These are phyloP conservation scores for Cryptocephalus primarius DNA, from an alignment of 2,888 invertebrate genomes.

Conservation along the genomic window DNA sequence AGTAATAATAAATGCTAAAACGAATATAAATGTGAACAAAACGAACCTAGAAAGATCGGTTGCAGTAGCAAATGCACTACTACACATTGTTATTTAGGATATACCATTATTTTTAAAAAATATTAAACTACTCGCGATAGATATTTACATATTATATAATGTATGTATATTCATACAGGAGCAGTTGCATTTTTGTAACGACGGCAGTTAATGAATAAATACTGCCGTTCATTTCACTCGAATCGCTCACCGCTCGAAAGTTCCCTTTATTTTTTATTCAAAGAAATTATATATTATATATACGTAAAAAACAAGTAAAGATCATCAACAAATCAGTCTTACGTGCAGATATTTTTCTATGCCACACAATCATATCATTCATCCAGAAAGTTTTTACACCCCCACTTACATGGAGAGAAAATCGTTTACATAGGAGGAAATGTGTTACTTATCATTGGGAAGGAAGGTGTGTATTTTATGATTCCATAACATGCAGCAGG, in stretches of 20 bases:
- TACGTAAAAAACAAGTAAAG: too few species aligned
- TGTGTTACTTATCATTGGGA: too few species aligned
- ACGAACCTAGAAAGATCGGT: slow-evolving; percentile 17
- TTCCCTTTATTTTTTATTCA: not conserved
- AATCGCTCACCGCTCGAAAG: slow-evolving; percentile 18
- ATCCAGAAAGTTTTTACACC: too few species aligned
- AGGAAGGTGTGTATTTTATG: too few species aligned
- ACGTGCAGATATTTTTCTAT: too few species aligned
- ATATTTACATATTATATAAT: slow-evolving; percentile 30
- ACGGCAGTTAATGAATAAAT: slow-evolving; percentile 22
- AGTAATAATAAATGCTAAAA: too few species aligned
- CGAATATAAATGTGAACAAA: not conserved
- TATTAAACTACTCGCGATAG: slow-evolving; percentile 29
- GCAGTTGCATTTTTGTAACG: slow-evolving; percentile 27
- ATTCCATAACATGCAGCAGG: too few species aligned
- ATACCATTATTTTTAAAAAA: slow-evolving; percentile 33
- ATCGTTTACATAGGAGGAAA: too few species aligned
- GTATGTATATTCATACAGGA: slow-evolving; percentile 25
- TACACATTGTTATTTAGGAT: slow-evolving; percentile 34
- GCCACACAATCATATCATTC: too few species aligned
- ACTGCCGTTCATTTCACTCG: slow-evolving; percentile 24
- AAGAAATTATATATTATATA: not conserved
- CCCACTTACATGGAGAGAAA: too few species aligned
- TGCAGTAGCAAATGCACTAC: slow-evolving; percentile 32
- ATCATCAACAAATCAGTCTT: too few species aligned